phyloP scores from a whole-genome alignment of 2,888 invertebrate genomes.

The Drosophila cracens region DNA sequence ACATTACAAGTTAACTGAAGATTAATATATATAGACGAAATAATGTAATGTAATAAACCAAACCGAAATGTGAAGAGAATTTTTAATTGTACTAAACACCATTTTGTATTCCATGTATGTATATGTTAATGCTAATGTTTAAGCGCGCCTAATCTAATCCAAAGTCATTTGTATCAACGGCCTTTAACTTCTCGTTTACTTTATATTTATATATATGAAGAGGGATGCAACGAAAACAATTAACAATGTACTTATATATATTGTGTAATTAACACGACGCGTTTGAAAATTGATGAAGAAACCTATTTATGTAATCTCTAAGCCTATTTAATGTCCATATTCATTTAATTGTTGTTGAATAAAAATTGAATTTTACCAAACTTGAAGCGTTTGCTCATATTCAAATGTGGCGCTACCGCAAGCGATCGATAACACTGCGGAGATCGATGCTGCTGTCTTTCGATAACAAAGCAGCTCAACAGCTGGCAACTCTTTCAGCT shows the following conservation, averaged over 20 bases:
- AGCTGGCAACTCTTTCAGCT: slow-evolving; percentile 37
- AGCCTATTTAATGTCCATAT: slow-evolving; percentile 79
- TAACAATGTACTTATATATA: slow-evolving; percentile 74
- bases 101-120: slow-evolving; percentile 76
- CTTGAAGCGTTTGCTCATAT: background rate
- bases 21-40: slow-evolving; percentile 53
- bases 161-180: slow-evolving; percentile 79
- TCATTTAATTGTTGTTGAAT: slow-evolving; percentile 78
- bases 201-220: slow-evolving; percentile 62
- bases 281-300: slow-evolving; percentile 45
- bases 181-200: slow-evolving; percentile 79
- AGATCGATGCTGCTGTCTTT: slow-evolving; percentile 14
- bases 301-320: slow-evolving; percentile 76
- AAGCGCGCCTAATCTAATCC: slow-evolving; percentile 74
- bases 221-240: slow-evolving; percentile 77
- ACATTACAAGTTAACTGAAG: slow-evolving; percentile 43
- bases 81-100: slow-evolving; percentile 80
- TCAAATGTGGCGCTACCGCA: slow-evolving; percentile 10
- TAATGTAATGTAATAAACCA: slow-evolving; percentile 76
- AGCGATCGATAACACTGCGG: slow-evolving; percentile 17
- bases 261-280: slow-evolving; percentile 46
- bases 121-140: slow-evolving; percentile 70
- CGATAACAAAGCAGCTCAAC: slow-evolving; percentile 9
- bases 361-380: slow-evolving; percentile 76
- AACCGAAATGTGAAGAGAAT: slow-evolving; percentile 79